Evolutionary conservation across 2,797 vertebrate species (phyloP), one percentile per base, ranked within the genome.

Genomic region (Lithobates sylvaticus): DNA sequence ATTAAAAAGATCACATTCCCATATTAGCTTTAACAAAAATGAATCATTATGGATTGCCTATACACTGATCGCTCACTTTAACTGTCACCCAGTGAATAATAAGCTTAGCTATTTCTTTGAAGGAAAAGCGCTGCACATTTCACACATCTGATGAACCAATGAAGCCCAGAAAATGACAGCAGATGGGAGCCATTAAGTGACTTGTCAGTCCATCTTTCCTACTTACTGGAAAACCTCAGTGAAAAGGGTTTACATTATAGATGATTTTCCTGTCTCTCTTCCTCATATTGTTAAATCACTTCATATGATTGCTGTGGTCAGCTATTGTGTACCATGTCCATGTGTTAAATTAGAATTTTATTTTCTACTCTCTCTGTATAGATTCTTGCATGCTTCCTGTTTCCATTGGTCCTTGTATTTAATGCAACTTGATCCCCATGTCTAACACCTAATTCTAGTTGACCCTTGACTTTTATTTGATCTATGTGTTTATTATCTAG

Each of bases 191-290:
- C 50, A 84, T 77, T 71, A 84, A 69, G 13, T 73, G 21, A 34
- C 47, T 61, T 39, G 44, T 78, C 69, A 15, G 84, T 50, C 36
- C 70, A 75, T 47, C 42, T 36, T 68, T 47, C 77, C 42, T 26
- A 61, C 84, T 85, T 85, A 80, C 76, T 85, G 84, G 70, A 80
- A 85, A 61, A 39, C 61, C 58, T 85, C 23, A 5, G 47, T 42
- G 39, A 61, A 69, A 21, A 72, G 50, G 9, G 0, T 42, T 26
- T 68, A 5, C 26, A 85, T 85, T 85, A 80, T 80, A 74, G 36
- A 85, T 84, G 74, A 3, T 67, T 74, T 85, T 67, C 54, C 39
- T 79, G 58, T 79, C n/a, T 29, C 26, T n/a, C n/a, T 80, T 50
- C 69, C 77, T 44, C 44, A 69, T 10, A 74, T 74, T 75, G 29